Base-by-base conservation (phyloP, 2,888 invertebrate genomes). In the Eurytoma adleriae region DNA sequence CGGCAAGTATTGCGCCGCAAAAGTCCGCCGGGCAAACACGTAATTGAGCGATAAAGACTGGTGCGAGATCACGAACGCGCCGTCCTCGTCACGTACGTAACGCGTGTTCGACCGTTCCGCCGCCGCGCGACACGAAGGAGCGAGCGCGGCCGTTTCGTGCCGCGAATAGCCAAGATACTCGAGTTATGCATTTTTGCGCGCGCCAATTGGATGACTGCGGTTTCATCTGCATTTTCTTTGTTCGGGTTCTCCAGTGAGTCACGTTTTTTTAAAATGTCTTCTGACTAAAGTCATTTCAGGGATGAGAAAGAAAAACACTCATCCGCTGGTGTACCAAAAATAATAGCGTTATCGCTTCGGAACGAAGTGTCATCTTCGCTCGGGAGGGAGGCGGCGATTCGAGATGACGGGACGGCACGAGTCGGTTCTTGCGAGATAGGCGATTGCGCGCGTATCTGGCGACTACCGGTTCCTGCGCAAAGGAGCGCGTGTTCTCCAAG, bases 401-500 rank as follows among this genome's bases (percentile, higher is more conserved):
- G 59, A 66, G 56, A 54, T 18, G 54, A 56, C 30, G 59, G 66
- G 74, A 50, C 56, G 67, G 0, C 52, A 61, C 74, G 71, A 40
- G 74, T 24, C 76, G 80, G 85, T 84, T 88, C 89, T 89, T 89
- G 86, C 85, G 83, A 86, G 85, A 86, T 86, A 87, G 79, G 57
- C 57, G 68, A 76, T 80, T 59, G 40, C 77, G 80, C 59, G 87
- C 89, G 88, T 89, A 83, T 84, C 83, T 80, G 59, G 85, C 86
- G 82, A 87, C 88, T 87, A 90, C 90, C 90, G 88, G 90, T 90
- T 90, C 90, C 90, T 90, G 90, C 85, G 56, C 30, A 84, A 86
- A 89, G 89, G 86, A 88, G 59, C 71, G 77, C 62, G 52, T 73
- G 77, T 85, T 86, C 77, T 78, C 83, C 77, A 86, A 87, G 90